These are phyloP conservation scores for Vanessa tameamea DNA, from an alignment of 1,140 invertebrate genomes.

Conservation along the genomic window DNA sequence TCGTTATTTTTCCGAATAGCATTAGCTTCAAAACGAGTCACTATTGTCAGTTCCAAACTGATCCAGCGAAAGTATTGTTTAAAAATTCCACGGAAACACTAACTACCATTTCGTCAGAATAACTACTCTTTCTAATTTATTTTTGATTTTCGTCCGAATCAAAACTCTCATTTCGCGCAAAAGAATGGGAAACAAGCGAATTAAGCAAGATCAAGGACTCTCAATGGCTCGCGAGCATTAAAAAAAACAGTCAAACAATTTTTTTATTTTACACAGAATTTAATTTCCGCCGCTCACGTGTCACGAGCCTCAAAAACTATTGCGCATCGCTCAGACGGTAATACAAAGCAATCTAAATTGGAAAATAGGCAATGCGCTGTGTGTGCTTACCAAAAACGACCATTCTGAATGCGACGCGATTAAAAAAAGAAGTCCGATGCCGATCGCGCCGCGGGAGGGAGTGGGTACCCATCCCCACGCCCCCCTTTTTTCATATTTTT, in stretches of 20 bases:
- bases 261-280: slow-evolving; percentile 75
- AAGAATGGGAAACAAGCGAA: slow-evolving; percentile 33
- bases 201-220: slow-evolving; percentile 44
- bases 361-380: slow-evolving; percentile 80
- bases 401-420: slow-evolving; percentile 78
- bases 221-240: slow-evolving; percentile 33
- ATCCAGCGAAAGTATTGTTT: neutral
- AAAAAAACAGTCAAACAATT: slow-evolving; percentile 38
- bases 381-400: slow-evolving; percentile 80
- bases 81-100: neutral
- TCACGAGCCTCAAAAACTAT: slow-evolving; percentile 78
- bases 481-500: slow-evolving; percentile 70
- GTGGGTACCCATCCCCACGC: slow-evolving; percentile 51
- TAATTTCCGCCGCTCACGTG: slow-evolving; percentile 75
- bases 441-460: slow-evolving; percentile 72
- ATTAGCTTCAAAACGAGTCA: too few species aligned
- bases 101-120: slow-evolving; percentile 5
- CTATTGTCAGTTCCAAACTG: too few species aligned
- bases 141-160: slow-evolving; percentile 20
- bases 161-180: slow-evolving; percentile 30
- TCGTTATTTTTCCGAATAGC: too few species aligned
- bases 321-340: slow-evolving; percentile 78
- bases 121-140: slow-evolving; percentile 3
- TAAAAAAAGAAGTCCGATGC: slow-evolving; percentile 80
- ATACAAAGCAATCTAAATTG: slow-evolving; percentile 81